Percentiles rank a stretch among this genome's conserved stretches.
These are phyloP conservation scores for Microchrysa polita DNA, from an alignment of 2,888 invertebrate species.

Conservation along the genomic window DNA sequence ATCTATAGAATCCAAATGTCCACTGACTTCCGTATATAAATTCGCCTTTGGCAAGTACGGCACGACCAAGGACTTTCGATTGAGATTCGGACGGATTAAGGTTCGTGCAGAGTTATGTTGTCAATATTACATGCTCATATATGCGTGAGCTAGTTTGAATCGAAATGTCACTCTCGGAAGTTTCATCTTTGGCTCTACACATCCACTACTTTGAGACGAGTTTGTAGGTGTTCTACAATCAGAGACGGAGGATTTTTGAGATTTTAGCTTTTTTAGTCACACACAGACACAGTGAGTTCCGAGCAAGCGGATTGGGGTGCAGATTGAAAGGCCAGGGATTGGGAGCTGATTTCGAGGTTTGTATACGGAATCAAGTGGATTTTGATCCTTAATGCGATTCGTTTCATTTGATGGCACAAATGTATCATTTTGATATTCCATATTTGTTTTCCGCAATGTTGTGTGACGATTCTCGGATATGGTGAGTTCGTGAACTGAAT, in stretches of 20 bases:
- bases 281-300: neutral
- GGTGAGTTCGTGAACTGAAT: slow-evolving; percentile 51
- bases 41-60: slow-evolving; percentile 19
- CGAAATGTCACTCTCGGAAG: slow-evolving; percentile 10
- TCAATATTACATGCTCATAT: slow-evolving; percentile 34
- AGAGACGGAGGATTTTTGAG: slow-evolving; percentile 33
- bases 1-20: neutral
- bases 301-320: neutral
- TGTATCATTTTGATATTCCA: slow-evolving; percentile 53
- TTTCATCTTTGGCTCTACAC: no score
- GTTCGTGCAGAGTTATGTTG: slow-evolving; percentile 13
- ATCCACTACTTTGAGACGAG: neutral
- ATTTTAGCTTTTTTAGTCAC: slow-evolving; percentile 27
- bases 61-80: slow-evolving; percentile 39
- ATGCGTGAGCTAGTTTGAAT: neutral
- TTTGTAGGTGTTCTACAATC: neutral
- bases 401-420: slow-evolving; percentile 52
- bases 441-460: slow-evolving; percentile 51
- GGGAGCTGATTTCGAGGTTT: slow-evolving; percentile 19
- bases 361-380: slow-evolving; percentile 37
- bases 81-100: slow-evolving; percentile 32
- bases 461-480: slow-evolving; percentile 17
- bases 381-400: slow-evolving; percentile 48
- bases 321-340: neutral
- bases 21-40: neutral